A percentile compares a stretch with the other conserved stretches of the same genome.
Conservation (phyloP, 1,140 invertebrate genomes). For the Capitella teleta region DNA sequence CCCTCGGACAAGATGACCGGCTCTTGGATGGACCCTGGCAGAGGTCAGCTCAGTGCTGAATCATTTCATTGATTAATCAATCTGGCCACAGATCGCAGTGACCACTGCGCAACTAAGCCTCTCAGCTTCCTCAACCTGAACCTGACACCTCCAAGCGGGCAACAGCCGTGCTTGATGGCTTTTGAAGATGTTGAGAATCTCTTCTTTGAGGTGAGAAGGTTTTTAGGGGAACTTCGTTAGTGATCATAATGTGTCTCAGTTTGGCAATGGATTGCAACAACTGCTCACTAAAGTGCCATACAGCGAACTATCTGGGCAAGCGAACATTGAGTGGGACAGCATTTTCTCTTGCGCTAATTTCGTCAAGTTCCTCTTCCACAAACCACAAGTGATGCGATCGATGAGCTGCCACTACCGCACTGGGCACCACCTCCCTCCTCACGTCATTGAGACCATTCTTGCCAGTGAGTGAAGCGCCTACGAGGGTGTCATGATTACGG, state of each 20-base stretch:
- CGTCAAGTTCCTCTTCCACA: slow-evolving; percentile 67
- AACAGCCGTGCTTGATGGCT: slow-evolving; percentile 56
- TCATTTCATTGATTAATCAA: too few species aligned
- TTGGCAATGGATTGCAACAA: slow-evolving; percentile 73
- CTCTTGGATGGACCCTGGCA: slow-evolving; percentile 43
- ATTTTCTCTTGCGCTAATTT: slow-evolving; percentile 67
- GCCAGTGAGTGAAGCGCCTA: slow-evolving; percentile 28
- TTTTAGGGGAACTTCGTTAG: background rate
- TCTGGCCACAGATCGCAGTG: slow-evolving; percentile 50
- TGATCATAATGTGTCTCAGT: slow-evolving; percentile 39
- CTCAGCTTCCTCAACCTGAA: slow-evolving; percentile 71
- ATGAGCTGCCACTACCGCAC: slow-evolving; percentile 64
- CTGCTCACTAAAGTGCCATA: slow-evolving; percentile 66
- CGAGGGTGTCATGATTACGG: background rate
- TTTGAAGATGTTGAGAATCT: slow-evolving; percentile 63
- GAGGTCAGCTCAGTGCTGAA: slow-evolving; percentile 31
- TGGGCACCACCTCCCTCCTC: slow-evolving; percentile 55
- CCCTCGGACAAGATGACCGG: slow-evolving; percentile 48
- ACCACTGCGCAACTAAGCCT: slow-evolving; percentile 51
- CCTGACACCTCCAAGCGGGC: slow-evolving; percentile 50
- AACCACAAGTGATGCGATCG: slow-evolving; percentile 52
- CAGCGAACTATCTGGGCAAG: slow-evolving; percentile 68
- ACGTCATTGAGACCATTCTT: slow-evolving; percentile 54
- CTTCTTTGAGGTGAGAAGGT: slow-evolving; percentile 57
- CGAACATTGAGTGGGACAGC: slow-evolving; percentile 84